phyloP scores from a whole-genome alignment of 2,797 vertebrate genomes.

The Sebastes miniatus region DNA sequence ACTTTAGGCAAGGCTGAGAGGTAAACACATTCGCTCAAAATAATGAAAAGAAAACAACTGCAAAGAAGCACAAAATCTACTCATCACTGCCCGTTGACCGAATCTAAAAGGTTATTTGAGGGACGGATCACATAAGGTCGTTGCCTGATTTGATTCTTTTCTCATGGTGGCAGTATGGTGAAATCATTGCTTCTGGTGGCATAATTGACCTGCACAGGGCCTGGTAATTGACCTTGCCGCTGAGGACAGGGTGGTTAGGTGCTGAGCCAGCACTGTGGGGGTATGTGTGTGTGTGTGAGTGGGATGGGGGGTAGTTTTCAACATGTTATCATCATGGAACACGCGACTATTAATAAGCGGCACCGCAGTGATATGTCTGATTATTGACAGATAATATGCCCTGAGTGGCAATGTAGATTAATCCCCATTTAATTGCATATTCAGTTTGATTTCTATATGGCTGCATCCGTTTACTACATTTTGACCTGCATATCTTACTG shows the following conservation, averaged over 20 bases:
- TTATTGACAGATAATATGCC: background rate
- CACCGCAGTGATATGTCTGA: background rate
- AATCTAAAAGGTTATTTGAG: slow-evolving; percentile 39
- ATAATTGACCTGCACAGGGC: slow-evolving; percentile 64
- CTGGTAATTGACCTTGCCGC: slow-evolving; percentile 72
- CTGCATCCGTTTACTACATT: background rate
- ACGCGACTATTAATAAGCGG: background rate
- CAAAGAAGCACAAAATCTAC: slow-evolving; percentile 1
- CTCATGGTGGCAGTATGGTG: slow-evolving; percentile 20
- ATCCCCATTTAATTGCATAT: background rate
- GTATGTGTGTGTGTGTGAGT: background rate
- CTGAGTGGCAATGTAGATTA: background rate
- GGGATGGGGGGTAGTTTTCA: background rate
- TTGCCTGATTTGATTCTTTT: slow-evolving; percentile 32
- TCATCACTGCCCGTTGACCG: background rate
- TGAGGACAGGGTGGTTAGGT: slow-evolving; percentile 51
- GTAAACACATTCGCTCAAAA: slow-evolving; percentile 27
- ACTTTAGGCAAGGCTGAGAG: slow-evolving; percentile 22
- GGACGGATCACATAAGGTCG: slow-evolving; percentile 3
- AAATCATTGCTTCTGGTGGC: slow-evolving; percentile 56
- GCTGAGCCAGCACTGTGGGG: slow-evolving; percentile 72
- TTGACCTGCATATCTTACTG: slow-evolving; percentile 4
- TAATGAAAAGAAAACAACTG: slow-evolving; percentile 25
- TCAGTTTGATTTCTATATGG: background rate
- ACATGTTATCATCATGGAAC: slow-evolving; percentile 16